Percentiles rank a stretch among this genome's conserved stretches.
Evolutionary conservation across 2,797 vertebrate species (phyloP).

Genomic region (Euphonia xanthogaster): DNA sequence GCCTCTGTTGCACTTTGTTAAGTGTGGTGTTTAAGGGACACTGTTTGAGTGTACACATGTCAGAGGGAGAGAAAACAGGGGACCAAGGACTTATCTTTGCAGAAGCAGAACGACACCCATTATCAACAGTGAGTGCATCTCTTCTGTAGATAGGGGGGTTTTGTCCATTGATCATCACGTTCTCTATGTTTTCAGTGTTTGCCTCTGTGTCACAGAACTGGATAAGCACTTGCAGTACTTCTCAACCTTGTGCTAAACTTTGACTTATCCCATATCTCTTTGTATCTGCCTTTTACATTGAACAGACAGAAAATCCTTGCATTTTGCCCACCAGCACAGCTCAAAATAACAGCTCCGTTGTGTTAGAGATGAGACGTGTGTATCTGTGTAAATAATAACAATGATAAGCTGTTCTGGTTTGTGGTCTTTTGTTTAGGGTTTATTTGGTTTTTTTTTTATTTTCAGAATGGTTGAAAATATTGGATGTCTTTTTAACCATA

Average conservation of each 20-base stretch:
- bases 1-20: neutral
- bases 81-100: neutral
- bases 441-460: neutral
- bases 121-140: conserved; percentile 2
- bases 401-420: neutral
- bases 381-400: neutral
- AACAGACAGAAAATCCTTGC: neutral
- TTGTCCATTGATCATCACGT: neutral
- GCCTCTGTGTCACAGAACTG: neutral
- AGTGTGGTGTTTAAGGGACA: neutral
- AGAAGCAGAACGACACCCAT: neutral
- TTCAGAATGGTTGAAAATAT: neutral
- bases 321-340: neutral
- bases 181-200: neutral
- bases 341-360: neutral
- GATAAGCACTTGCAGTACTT: neutral
- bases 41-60: neutral
- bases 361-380: neutral
- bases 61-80: conserved; percentile 19
- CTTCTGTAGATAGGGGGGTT: neutral
- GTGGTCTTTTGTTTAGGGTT: neutral
- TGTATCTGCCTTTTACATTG: neutral
- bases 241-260: neutral
- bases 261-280: neutral
- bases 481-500: neutral